phyloP scores from a whole-genome alignment of 1,140 invertebrate genomes.

The Metopolophium dirhodum region DNA sequence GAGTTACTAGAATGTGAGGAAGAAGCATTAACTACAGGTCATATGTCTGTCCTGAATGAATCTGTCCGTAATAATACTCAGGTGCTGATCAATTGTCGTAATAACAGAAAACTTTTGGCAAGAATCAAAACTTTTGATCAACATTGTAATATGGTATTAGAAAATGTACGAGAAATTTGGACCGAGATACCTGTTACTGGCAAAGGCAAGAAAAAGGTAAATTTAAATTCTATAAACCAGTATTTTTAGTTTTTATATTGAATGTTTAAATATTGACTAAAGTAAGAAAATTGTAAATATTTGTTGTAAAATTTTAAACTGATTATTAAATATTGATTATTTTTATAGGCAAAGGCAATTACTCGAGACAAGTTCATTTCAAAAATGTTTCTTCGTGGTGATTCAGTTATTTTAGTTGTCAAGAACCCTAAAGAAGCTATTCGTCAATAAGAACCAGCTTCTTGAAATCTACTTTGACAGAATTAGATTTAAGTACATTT shows the following conservation, averaged over 20 bases:
- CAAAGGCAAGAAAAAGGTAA: constrained; percentile 93
- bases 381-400: constrained; percentile 99
- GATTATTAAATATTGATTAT: not conserved
- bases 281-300: not conserved
- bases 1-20: constrained; percentile 95
- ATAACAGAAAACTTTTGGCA: constrained; percentile 97
- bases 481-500: constrained; percentile 6
- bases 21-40: constrained; percentile 99
- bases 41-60: constrained; percentile 95
- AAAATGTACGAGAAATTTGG: constrained; percentile 99
- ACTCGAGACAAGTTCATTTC: constrained; percentile 99
- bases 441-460: constrained; percentile 41
- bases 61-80: constrained; percentile 99
- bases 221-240: not conserved
- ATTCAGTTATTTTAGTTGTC: constrained; percentile 97
- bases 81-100: constrained; percentile 66
- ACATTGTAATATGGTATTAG: constrained; percentile 99
- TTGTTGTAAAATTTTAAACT: not conserved
- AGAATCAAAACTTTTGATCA: constrained; percentile 99
- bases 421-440: constrained; percentile 77
- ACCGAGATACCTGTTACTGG: constrained; percentile 95
- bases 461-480: not conserved
- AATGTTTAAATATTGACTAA: not conserved
- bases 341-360: constrained; percentile 89
- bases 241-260: not conserved